phyloP scores from a whole-genome alignment of 2,888 invertebrate species.

The Brachynemurus nebulosus region DNA sequence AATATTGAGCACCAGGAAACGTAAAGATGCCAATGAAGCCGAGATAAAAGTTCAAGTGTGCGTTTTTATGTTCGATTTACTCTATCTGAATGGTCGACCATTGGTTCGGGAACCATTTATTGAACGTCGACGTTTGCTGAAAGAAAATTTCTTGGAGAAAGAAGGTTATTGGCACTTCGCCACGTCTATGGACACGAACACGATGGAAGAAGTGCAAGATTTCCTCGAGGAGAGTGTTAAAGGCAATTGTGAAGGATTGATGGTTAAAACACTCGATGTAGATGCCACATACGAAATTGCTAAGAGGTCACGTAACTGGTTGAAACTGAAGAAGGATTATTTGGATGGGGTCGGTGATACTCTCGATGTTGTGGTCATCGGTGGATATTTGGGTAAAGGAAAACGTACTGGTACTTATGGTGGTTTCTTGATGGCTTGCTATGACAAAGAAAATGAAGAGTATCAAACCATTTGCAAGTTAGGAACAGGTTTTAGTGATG shows the following conservation, averaged over 20 bases:
- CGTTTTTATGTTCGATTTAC: conserved; percentile 90
- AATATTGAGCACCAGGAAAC: conserved; percentile 84
- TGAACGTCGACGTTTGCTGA: conserved; percentile 57
- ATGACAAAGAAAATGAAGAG: conserved; percentile 77
- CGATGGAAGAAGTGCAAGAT: conserved; percentile 82
- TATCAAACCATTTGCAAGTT: conserved; percentile 90
- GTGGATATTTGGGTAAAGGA: conserved; percentile 86
- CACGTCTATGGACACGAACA: conserved; percentile 61
- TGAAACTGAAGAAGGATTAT: conserved; percentile 96
- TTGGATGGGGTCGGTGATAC: conserved; percentile 94
- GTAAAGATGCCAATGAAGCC: conserved; percentile 54
- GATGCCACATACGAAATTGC: conserved; percentile 96
- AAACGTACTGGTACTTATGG: conserved; percentile 88
- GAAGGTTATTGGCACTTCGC: conserved; percentile 85
- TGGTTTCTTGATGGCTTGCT: conserved; percentile 89
- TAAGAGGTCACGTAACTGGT: conserved; percentile 84
- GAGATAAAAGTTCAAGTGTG: conserved; percentile 66
- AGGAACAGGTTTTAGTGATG: conserved; percentile 88
- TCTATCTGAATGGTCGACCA: conserved; percentile 79
- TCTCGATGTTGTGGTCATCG: conserved; percentile 88
- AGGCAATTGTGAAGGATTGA: conserved; percentile 95
- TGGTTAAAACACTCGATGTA: conserved; percentile 88
- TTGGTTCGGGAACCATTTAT: conserved; percentile 66
- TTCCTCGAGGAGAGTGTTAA: conserved; percentile 91
- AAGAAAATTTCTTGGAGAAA: conserved; percentile 52